phyloP scores from a whole-genome alignment of 2,113 vertebrate genomes.

The Dipodomys ordii region DNA sequence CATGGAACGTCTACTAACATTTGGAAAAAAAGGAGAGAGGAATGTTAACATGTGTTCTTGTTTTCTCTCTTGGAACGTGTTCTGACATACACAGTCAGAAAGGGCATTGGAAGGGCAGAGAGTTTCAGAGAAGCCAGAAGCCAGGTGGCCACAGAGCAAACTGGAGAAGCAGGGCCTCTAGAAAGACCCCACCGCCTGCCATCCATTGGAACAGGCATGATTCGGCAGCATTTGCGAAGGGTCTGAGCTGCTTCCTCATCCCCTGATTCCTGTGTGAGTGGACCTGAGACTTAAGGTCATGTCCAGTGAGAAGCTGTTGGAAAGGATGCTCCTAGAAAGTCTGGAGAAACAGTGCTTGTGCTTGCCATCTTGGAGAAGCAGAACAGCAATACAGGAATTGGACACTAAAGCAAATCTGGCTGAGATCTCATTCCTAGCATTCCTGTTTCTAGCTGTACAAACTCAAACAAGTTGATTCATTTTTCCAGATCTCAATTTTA shows the following conservation, averaged over 20 bases:
- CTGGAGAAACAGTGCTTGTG: too few species aligned
- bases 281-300: not conserved
- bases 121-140: not conserved
- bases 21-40: not conserved
- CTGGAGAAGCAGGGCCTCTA: not conserved
- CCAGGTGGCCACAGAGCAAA: not conserved
- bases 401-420: not conserved
- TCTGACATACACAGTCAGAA: not conserved
- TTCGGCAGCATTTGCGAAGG: not conserved
- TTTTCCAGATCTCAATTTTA: not conserved
- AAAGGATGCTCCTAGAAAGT: not conserved
- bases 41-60: not conserved
- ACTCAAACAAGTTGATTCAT: not conserved
- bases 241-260: not conserved
- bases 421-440: not conserved
- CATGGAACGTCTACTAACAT: not conserved
- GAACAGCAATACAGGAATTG: too few species aligned
- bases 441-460: not conserved
- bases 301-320: not conserved
- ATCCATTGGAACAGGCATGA: accelerated
- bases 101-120: accelerated
- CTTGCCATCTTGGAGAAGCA: not conserved
- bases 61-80: not conserved
- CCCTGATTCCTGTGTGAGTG: not conserved
- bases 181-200: not conserved